phyloP scores from a whole-genome alignment of 2,113 vertebrate species.

The Actenoides hombroni region DNA sequence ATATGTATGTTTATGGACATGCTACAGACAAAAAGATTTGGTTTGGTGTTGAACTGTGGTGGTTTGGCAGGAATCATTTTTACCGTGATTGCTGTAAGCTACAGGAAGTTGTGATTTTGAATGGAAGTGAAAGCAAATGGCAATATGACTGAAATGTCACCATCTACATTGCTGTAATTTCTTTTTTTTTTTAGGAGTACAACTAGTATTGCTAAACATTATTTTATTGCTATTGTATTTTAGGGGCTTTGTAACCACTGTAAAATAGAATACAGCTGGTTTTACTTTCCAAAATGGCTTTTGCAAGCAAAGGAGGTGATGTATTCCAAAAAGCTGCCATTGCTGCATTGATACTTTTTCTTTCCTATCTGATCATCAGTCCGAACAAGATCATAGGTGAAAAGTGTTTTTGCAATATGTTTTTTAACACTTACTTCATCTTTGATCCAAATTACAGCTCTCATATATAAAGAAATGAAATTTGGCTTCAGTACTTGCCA shows the following conservation, averaged over 20 bases:
- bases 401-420: neutral
- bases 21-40: neutral
- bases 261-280: neutral
- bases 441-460: neutral
- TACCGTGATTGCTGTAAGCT: neutral
- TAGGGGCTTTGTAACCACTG: neutral
- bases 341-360: neutral
- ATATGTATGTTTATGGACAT: neutral
- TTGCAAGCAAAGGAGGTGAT: neutral
- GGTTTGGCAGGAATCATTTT: slow-evolving; percentile 5
- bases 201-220: neutral
- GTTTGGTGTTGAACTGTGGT: neutral
- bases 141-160: neutral
- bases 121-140: neutral
- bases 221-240: neutral
- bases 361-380: neutral
- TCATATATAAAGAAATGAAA: neutral
- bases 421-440: neutral
- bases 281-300: neutral
- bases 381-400: neutral
- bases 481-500: neutral
- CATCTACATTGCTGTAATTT: neutral
- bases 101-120: neutral
- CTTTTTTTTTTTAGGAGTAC: neutral
- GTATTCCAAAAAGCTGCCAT: neutral